Conservation (phyloP, 2,888 invertebrate genomes). For the Ennomos quercinarius region DNA sequence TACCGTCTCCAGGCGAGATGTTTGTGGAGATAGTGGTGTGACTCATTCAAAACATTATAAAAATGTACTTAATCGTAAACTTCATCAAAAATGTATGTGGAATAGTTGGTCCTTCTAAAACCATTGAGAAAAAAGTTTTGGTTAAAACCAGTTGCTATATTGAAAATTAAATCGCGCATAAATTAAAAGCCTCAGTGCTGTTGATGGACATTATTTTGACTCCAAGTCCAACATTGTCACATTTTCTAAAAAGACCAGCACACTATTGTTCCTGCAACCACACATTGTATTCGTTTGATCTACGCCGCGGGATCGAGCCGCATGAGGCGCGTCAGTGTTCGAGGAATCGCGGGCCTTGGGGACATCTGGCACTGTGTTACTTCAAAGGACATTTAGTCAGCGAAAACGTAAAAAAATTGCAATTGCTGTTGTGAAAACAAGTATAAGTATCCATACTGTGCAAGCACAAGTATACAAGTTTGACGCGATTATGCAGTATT, state of each 20-base stretch:
- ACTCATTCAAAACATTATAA: neutral
- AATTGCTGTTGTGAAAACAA: too few relatives aligned
- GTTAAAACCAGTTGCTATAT: too few relatives aligned
- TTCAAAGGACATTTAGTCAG: neutral
- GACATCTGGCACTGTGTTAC: conserved; percentile 7
- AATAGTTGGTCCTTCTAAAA: too few relatives aligned
- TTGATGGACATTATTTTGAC: neutral
- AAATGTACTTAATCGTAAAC: too few relatives aligned
- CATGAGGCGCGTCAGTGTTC: neutral
- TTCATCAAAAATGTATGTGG: too few relatives aligned
- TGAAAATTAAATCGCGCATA: too few relatives aligned
- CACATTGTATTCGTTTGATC: conserved; percentile 10
- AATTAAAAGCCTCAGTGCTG: too few relatives aligned
- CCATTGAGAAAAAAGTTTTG: too few relatives aligned
- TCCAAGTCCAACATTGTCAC: neutral
- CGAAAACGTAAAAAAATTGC: neutral
- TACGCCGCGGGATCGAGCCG: conserved; percentile 3
- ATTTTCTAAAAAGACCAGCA: conserved; percentile 5
- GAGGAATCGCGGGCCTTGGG: conserved; percentile 4
- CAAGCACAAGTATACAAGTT: too few relatives aligned
- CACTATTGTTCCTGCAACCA: conserved; percentile 5
- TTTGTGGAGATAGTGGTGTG: neutral
- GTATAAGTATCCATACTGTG: too few relatives aligned
- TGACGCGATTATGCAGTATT: too few relatives aligned
- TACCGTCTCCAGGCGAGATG: too few relatives aligned